Evolutionary conservation across 2,113 vertebrate genomes (phyloP), one percentile per base, ranked within the genome.

Genomic region (Numida meleagris): DNA sequence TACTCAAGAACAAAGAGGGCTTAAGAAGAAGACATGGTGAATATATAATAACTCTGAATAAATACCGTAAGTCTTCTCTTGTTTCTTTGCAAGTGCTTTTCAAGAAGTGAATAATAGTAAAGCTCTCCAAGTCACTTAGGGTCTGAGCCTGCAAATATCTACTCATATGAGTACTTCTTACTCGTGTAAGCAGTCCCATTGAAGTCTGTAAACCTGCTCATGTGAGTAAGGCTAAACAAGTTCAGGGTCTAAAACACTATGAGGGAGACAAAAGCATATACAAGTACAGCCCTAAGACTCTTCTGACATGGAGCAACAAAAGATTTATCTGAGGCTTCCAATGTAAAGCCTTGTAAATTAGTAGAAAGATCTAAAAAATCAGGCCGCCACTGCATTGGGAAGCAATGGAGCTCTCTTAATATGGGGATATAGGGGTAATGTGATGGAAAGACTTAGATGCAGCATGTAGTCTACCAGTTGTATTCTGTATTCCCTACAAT

Each of bases 381-480:
- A 40, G 90, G 75, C 95, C 94, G 95, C 93, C 48, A 7, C 94
- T 94, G 96, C 58, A 95, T 96, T 95, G 92, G 94, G 97, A 98
- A 97, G 95, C 96, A 96, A 93, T 96, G 95, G 95, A 96, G 95
- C 96, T 96, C 95, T 96, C 95, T 97, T 96, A 96, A 95, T 96
- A 95, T 86, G 94, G 94, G 48, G 66, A 96, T 94, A 95, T 97
- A 87, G 84, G 86, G 76, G 87, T 95, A 96, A 96, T 95, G 89
- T 96, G 92, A 93, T 90, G 89, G 92, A 97, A 97, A 97, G 94
- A 75, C 93, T 89, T 95, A 92, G 84, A 92, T 97, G 93, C 96
- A 89, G 94, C 79, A 76, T 97, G 95, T 81, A 91, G 93, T 48
- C 92, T 65, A 71, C 80, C 94, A 88, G 94, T 93, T 68, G 45